Evolutionary conservation across 1,140 invertebrate genomes (phyloP).

Genomic region (Macrotrachela quadricornifera): DNA sequence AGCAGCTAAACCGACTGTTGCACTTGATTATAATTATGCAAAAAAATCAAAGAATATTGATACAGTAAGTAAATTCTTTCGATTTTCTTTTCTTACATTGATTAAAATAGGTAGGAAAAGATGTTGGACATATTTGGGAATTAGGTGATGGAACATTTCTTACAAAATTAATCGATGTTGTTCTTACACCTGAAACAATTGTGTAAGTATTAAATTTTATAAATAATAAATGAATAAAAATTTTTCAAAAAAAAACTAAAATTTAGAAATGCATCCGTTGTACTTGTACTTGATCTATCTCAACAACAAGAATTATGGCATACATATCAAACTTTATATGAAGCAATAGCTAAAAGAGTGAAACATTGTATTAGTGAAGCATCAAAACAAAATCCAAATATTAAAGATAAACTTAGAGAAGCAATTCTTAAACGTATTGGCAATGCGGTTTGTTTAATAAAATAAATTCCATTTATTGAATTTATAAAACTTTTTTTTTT

Average conservation of each 20-base stretch:
- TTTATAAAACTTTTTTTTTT: slow-evolving; percentile 1
- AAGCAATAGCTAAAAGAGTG: slow-evolving; percentile 17
- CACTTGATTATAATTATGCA: slow-evolving; percentile 63
- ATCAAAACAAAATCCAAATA: slow-evolving; percentile 16
- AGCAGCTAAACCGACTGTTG: slow-evolving; percentile 49
- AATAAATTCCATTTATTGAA: too few species aligned
- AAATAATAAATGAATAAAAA: background rate
- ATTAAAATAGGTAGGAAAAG: slow-evolving; percentile 39
- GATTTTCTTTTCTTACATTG: slow-evolving; percentile 7
- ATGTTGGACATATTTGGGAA: slow-evolving; percentile 68
- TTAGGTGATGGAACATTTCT: slow-evolving; percentile 46
- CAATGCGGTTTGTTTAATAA: slow-evolving; percentile 17
- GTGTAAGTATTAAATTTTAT: slow-evolving; percentile 19
- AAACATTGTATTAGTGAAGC: slow-evolving; percentile 20
- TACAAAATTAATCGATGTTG: slow-evolving; percentile 34
- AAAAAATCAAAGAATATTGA: slow-evolving; percentile 39
- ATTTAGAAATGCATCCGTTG: slow-evolving; percentile 28
- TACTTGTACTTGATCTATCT: slow-evolving; percentile 49
- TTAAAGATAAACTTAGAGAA: slow-evolving; percentile 21
- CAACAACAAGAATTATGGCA: slow-evolving; percentile 43
- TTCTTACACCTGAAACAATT: slow-evolving; percentile 34
- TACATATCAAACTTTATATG: slow-evolving; percentile 37
- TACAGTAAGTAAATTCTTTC: slow-evolving; percentile 40
- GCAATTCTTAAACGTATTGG: slow-evolving; percentile 22
- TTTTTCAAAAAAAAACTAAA: background rate